Base-by-base conservation (phyloP, 2,797 vertebrate species). In the Rhinophrynus dorsalis region DNA sequence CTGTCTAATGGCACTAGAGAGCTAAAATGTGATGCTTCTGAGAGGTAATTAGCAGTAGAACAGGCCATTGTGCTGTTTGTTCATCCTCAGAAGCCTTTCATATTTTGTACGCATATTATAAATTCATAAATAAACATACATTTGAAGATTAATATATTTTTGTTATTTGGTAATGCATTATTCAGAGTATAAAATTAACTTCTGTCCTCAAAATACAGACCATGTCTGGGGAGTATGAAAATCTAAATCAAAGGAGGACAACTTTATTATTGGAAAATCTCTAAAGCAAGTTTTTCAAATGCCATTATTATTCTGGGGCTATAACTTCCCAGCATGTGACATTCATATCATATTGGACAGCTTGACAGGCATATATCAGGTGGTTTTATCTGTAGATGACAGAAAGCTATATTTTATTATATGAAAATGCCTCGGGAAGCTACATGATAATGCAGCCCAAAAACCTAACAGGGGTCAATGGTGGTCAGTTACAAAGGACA, bases 141-240 rank as follows among this genome's bases (percentile, higher is more conserved):
- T n/a, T n/a, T n/a, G n/a, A n/a, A n/a, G n/a, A n/a, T 10, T 38
- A 3, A 3, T 37, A 12, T 37, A 5, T 13, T 40, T 40, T 15
- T 40, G 37, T 57, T 57, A 57, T 57, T 57, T 11, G 1, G 20
- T 57, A 13, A n/a, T 57, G 8, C 54, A 57, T 57, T 37, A 57
- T 57, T 57, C 18, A 57, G 20, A 24, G 20, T 11, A 57, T 6
- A 37, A 24, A 23, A 24, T 48, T n/a, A 12, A 57, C 12, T 38
- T 57, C 18, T 37, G 33, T 33, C 9, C 33, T 37, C 33, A 38
- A 57, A n/a, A 21, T 18, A n/a, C 33, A 23, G 8, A n/a, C 32
- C 20, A 20, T 57, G 54, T 37, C 54, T 56, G 32, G 32, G 54
- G 17, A 56, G 3, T 23, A 57, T 38, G 54, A 8, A 33, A 17